Conservation (phyloP, 2,797 vertebrate species). For the Poeciliopsis paucimaculata region DNA sequence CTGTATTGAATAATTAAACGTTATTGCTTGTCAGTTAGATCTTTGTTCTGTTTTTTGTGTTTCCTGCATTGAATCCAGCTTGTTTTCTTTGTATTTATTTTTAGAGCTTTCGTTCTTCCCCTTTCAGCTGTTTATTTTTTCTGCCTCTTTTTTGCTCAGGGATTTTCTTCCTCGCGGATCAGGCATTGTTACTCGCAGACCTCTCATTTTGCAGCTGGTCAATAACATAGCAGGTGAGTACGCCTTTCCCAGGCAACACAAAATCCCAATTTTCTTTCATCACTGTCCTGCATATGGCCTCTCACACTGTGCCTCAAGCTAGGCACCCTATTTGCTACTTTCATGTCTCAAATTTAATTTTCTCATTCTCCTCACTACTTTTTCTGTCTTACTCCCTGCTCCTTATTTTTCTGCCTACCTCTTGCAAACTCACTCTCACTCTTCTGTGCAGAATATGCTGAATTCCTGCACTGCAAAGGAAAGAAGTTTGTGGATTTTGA, state of each 20-base stretch:
- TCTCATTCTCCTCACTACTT: conserved; percentile 11
- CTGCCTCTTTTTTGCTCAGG: conserved; percentile 70
- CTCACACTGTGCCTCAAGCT: conserved; percentile 44
- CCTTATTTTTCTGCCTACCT: background rate
- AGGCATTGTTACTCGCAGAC: conserved; percentile 94
- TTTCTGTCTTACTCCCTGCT: background rate
- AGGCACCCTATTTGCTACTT: conserved; percentile 33
- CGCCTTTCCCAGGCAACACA: conserved; percentile 4
- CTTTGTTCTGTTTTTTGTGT: conserved; percentile 4
- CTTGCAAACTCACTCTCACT: background rate
- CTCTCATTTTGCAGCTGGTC: conserved; percentile 96
- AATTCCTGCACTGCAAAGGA: conserved; percentile 97
- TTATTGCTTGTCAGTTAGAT: conserved; percentile 8
- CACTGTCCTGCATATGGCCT: conserved; percentile 31
- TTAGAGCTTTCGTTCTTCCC: background rate
- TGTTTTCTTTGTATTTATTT: conserved; percentile 12
- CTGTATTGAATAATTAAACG: conserved; percentile 45
- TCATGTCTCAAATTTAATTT: conserved; percentile 52
- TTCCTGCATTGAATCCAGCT: background rate
- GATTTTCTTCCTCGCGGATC: conserved; percentile 98
- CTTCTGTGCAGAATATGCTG: conserved; percentile 88
- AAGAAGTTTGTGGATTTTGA: conserved; percentile 97
- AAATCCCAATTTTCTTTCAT: conserved; percentile 43
- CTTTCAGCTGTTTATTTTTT: conserved; percentile 31
- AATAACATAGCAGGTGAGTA: conserved; percentile 93